A percentile compares a stretch with the other conserved stretches of the same genome.
Conservation (phyloP, 2,113 vertebrate species). For the Motacilla tschutschensis region DNA sequence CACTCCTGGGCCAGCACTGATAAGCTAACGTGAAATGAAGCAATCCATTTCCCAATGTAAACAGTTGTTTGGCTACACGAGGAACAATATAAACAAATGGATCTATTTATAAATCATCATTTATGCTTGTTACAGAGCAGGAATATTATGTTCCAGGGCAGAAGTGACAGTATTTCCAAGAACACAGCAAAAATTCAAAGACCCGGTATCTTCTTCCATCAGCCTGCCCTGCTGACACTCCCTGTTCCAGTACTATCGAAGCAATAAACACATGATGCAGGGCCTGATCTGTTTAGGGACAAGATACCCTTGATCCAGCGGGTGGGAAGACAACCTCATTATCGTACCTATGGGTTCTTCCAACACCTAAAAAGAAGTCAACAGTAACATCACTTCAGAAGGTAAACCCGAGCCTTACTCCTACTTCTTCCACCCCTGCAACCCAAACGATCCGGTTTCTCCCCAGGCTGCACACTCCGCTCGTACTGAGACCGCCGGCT, state of each 20-base stretch:
- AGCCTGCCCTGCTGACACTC: not conserved
- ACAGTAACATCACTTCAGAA: not conserved
- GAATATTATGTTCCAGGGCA: not conserved
- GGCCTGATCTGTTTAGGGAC: not conserved
- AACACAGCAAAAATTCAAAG: not conserved
- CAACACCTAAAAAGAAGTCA: not conserved
- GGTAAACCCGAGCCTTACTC: not conserved
- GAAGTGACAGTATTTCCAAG: not conserved
- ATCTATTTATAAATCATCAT: not conserved
- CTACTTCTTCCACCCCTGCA: not conserved
- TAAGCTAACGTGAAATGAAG: not conserved
- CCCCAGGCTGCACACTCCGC: not conserved
- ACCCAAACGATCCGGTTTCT: not conserved
- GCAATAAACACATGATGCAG: not conserved
- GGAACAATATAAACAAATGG: not conserved
- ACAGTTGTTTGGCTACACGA: not conserved
- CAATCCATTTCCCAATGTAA: not conserved
- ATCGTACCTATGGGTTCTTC: fast-evolving
- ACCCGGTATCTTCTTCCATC: not conserved
- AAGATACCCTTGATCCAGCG: not conserved
- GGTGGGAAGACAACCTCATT: too few relatives aligned
- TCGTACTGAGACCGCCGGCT: fast-evolving
- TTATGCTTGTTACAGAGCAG: not conserved
- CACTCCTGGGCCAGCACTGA: not conserved
- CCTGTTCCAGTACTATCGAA: not conserved